Evolutionary conservation across 2,888 invertebrate species (phyloP).

Genomic region (Synergus gifuensis): DNA sequence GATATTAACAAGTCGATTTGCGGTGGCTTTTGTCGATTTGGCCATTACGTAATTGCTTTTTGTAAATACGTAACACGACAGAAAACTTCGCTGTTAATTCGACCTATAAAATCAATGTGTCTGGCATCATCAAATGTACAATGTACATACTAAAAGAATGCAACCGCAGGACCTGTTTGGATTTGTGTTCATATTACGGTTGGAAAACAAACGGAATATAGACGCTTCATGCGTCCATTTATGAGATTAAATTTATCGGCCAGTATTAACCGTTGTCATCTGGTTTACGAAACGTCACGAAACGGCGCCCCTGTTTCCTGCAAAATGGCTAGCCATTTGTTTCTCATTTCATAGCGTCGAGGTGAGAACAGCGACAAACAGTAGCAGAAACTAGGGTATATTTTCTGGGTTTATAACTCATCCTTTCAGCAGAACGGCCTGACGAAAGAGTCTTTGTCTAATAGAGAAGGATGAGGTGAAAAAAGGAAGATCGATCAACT

Average conservation of each 20-base stretch:
- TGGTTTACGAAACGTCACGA: slow-evolving; percentile 19
- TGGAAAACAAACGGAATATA: slow-evolving; percentile 50
- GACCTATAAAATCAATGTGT: slow-evolving; percentile 49
- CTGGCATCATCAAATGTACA: slow-evolving; percentile 40
- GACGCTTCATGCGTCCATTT: slow-evolving; percentile 59
- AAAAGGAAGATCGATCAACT: slow-evolving; percentile 14
- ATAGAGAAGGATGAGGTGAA: slow-evolving; percentile 6
- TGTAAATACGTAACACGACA: slow-evolving; percentile 51
- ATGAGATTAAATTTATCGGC: slow-evolving; percentile 67
- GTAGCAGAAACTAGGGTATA: slow-evolving; percentile 4
- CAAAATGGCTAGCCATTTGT: not conserved
- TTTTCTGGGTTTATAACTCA: slow-evolving; percentile 9
- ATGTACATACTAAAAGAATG: slow-evolving; percentile 44
- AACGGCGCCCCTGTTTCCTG: slow-evolving; percentile 25
- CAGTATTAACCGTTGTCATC: slow-evolving; percentile 52
- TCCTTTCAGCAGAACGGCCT: not conserved
- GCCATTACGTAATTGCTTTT: slow-evolving; percentile 63
- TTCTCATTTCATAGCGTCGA: not conserved
- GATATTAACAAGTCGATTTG: slow-evolving; percentile 32
- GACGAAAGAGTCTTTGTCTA: not conserved
- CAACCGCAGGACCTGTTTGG: slow-evolving; percentile 43
- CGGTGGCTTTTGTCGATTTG: slow-evolving; percentile 49
- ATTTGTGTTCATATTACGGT: slow-evolving; percentile 57
- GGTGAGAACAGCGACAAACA: not conserved
- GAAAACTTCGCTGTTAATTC: slow-evolving; percentile 44